phyloP scores from a whole-genome alignment of 2,113 vertebrate species.

The Mobula birostris region DNA sequence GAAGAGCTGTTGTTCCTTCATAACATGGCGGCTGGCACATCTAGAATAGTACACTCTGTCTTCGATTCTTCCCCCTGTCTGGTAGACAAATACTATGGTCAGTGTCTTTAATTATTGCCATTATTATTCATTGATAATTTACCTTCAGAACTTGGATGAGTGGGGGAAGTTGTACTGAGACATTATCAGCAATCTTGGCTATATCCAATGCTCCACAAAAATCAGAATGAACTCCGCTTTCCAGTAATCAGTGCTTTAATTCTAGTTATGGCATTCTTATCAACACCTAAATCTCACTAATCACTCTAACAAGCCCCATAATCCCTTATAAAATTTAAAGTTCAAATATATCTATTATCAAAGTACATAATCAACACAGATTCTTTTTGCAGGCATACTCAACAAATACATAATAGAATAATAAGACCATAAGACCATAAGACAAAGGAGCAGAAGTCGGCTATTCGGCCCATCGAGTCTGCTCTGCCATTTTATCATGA shows the following conservation, averaged over 20 bases:
- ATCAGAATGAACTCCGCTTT: background rate
- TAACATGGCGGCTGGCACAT: background rate
- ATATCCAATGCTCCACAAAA: background rate
- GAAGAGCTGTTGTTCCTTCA: background rate
- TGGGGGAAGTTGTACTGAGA: background rate
- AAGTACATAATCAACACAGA: no score
- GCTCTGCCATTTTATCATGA: no score
- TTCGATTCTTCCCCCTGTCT: slow-evolving; percentile 85
- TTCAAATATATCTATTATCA: no score
- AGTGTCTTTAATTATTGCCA: background rate
- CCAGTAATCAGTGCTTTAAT: background rate
- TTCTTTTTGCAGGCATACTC: no score
- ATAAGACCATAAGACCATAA: no score
- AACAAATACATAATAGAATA: no score
- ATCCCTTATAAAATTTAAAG: no score
- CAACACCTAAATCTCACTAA: background rate
- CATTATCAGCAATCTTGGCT: background rate
- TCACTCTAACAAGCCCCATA: no score
- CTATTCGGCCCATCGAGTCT: no score
- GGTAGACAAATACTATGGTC: slow-evolving; percentile 33
- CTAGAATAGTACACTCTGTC: slow-evolving; percentile 79
- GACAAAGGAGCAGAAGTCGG: no score
- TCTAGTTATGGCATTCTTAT: no score
- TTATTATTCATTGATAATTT: background rate
- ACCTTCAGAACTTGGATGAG: background rate